Evolutionary conservation across 2,113 vertebrate genomes (phyloP), one percentile per base, ranked within the genome.

Genomic region (Rhineura floridana): DNA sequence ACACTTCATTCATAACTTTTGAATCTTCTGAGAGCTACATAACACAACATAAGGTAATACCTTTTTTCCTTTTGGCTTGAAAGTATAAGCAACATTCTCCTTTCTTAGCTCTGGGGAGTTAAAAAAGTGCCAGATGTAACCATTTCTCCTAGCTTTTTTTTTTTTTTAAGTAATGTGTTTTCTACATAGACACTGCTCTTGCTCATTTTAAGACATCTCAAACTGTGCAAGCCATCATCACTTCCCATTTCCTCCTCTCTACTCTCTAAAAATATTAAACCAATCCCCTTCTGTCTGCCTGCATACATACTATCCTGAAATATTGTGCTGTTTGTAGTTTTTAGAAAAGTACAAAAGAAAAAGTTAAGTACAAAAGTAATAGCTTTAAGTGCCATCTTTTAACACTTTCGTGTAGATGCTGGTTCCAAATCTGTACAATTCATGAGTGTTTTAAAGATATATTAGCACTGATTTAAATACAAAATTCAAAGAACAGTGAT

Each of bases 331-430:
- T 87, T 90, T 91, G 90, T 92, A 90, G 86, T 91, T 93, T 92
- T 91, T 90, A 62, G 73, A 90, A 92, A 85, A 95, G 91, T 96
- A 46, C 83, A 90, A 88, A 52, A 63, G 28, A 70, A 33, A 93
- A 92, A 55, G 77, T 23, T 21, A 0, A 90, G 89, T 96, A 96
- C 90, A 96, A 96, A 96, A 96, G 93, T 89, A 92, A 85, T 28
- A 90, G 63, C 87, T 84, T 88, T 92, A 96, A 96, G 94, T 92
- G 93, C 96, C 86, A 83, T 85, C 87, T 94, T 96, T n/a, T 89
- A 82, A 75, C 59, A 91, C 87, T 89, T 90, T 81, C 75, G 88
- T 90, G 72, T 46, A 93, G 77, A 92, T 90, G 86, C 39, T 89
- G 39, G 78, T 91, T 92, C 94, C 91, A 75, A 78, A 87, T 83